Evolutionary conservation across 2,888 invertebrate species (phyloP).

Genomic region (Euplexia lucipara): DNA sequence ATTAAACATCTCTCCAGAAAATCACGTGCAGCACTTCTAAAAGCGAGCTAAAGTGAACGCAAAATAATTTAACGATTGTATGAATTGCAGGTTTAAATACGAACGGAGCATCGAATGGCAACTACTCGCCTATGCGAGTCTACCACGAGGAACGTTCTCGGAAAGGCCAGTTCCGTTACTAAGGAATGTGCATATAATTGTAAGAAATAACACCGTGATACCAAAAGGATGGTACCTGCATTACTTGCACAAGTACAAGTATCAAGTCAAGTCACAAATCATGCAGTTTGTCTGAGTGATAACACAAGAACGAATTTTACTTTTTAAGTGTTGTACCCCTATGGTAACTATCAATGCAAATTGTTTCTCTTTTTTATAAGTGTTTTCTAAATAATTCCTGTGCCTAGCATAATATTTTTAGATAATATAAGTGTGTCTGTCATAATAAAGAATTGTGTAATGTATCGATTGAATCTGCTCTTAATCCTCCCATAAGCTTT

Average conservation of each 20-base stretch:
- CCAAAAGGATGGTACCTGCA: constrained; percentile 9
- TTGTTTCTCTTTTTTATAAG: constrained; percentile 33
- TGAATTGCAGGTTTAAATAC: constrained; percentile 91
- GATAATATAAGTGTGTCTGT: constrained; percentile 34
- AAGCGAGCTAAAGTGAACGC: not conserved
- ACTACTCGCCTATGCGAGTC: constrained; percentile 95
- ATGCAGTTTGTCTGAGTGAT: constrained; percentile 3
- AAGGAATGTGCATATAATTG: constrained; percentile 56
- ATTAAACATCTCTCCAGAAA: not conserved
- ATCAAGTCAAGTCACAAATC: constrained; percentile 38
- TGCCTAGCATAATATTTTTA: constrained; percentile 57
- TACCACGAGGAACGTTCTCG: constrained; percentile 95
- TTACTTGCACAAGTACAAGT: constrained; percentile 13
- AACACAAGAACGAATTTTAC: constrained; percentile 18
- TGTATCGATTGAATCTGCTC: not conserved
- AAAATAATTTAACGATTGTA: not conserved
- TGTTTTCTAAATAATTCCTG: constrained; percentile 36
- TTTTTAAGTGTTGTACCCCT: constrained; percentile 13
- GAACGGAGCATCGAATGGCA: constrained; percentile 92
- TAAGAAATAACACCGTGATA: constrained; percentile 19
- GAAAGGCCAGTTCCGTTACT: constrained; percentile 96
- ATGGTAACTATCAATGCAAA: constrained; percentile 46
- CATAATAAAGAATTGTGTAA: constrained; percentile 32
- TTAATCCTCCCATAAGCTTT: constrained; percentile 35
- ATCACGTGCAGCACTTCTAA: not conserved